Evolutionary conservation across 2,888 invertebrate species (phyloP).

Genomic region (Nowickia ferox): DNA sequence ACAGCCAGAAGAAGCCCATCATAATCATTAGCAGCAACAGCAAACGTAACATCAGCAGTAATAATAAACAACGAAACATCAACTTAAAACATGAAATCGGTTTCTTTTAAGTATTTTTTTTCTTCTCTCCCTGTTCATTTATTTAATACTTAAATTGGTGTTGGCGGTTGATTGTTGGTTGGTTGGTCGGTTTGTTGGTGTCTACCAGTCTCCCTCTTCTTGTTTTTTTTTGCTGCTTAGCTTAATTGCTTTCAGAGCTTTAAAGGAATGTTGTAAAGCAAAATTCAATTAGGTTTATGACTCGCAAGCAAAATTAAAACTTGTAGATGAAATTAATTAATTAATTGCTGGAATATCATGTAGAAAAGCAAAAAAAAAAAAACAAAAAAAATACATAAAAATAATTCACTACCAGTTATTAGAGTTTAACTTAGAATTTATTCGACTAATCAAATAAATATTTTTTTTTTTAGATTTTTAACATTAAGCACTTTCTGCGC

Average conservation of each 20-base stretch:
- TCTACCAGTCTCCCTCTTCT: constrained; percentile 27
- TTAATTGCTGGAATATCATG: too few species aligned
- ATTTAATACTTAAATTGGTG: constrained; percentile 58
- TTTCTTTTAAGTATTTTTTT: constrained; percentile 36
- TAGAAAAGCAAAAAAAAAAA: too few species aligned
- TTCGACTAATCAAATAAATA: too few species aligned
- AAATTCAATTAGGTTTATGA: neutral
- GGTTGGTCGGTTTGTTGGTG: neutral
- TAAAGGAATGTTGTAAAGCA: constrained; percentile 4
- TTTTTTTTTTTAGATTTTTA: too few species aligned
- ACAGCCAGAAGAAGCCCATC: constrained; percentile 49
- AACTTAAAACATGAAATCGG: constrained; percentile 58
- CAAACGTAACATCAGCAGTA: constrained; percentile 29
- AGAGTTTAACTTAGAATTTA: too few species aligned
- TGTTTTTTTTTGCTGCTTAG: constrained; percentile 5
- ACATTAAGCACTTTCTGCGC: too few species aligned
- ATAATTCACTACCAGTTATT: too few species aligned
- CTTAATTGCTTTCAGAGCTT: constrained; percentile 37
- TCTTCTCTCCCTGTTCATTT: neutral
- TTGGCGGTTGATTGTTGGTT: constrained; percentile 33
- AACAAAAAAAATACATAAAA: too few species aligned
- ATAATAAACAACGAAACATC: constrained; percentile 48
- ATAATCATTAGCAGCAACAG: constrained; percentile 58
- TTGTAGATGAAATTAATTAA: neutral
- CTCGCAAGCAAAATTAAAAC: neutral